Evolutionary conservation across 2,113 vertebrate genomes (phyloP), one percentile per base, ranked within the genome.

Genomic region (Talpa occidentalis): DNA sequence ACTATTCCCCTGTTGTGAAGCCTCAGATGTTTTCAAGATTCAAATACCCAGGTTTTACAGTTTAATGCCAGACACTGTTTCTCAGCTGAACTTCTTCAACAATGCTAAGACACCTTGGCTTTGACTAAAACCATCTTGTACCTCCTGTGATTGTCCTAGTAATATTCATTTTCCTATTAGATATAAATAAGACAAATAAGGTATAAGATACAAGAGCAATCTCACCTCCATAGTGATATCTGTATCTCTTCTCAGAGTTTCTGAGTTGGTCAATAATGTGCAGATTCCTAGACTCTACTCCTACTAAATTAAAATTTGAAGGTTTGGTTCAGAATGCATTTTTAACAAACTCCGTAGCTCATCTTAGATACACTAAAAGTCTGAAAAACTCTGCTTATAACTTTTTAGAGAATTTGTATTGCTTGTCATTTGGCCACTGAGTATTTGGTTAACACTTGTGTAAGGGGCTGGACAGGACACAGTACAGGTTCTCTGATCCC

Each of bases 331-430:
- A 88, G 85, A 81, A 73, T 81, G 24, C 8, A 40, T n/a, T 93
- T 95, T 83, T 90, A 62, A 67, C 1, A 56, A 76, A 84, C 28
- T 91, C 47, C 67, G 30, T 37, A 54, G 12, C 70, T 95, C 64
- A 47, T 91, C 32, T 91, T 82, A 86, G 19, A 83, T 90, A 90
- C 0, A 24, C 5, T 52, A 7, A 83, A 94, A 95, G 30, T 84
- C 66, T 81, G 64, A 95, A 56, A 87, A 91, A 52, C 30, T 86
- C 15, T 72, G 22, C 15, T 66, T 37, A 1, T 85, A 88, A 73
- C 44, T 77, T 67, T 78, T 67, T 72, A 91, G 19, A 85, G 28
- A 92, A 80, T 81, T 77, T 76, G 35, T 35, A 44, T 30, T 70
- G 12, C 26, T 87, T 90, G 6, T 26, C 59, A 62, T 87, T 30